Conservation (phyloP, 1,140 invertebrate genomes). For the Seison nebaliae region DNA sequence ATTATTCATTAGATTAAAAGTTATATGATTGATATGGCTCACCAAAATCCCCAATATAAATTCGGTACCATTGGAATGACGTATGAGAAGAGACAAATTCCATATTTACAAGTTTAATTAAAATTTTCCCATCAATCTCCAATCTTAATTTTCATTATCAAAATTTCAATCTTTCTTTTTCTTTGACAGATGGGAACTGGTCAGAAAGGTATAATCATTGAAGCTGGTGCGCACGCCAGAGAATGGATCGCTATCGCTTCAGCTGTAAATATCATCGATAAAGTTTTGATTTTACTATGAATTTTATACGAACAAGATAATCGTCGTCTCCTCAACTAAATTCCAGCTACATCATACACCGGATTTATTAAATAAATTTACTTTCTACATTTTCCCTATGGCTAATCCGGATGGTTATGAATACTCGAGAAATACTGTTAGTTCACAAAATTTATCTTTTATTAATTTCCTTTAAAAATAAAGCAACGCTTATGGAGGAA, state of each 20-base stretch:
- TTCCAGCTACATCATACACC: not conserved
- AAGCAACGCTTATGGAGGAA: slow-evolving; percentile 15
- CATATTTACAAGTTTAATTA: too few species aligned
- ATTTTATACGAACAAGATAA: slow-evolving; percentile 19
- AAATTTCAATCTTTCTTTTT: too few species aligned
- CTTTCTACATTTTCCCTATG: slow-evolving; percentile 7
- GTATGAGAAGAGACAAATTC: too few species aligned
- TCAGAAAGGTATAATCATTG: too few species aligned
- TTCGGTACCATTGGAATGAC: too few species aligned
- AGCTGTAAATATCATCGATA: slow-evolving; percentile 5
- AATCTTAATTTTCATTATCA: too few species aligned
- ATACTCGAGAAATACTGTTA: slow-evolving; percentile 4
- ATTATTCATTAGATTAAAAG: too few species aligned
- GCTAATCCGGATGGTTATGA: slow-evolving; percentile 12
- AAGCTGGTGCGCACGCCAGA: too few species aligned
- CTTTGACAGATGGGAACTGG: too few species aligned
- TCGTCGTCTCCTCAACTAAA: not conserved
- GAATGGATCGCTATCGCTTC: slow-evolving; percentile 24
- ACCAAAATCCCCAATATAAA: too few species aligned
- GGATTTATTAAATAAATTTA: slow-evolving; percentile 6
- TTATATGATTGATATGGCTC: too few species aligned
- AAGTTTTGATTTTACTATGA: slow-evolving; percentile 10
- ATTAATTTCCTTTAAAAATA: slow-evolving; percentile 1
- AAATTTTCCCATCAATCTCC: too few species aligned
- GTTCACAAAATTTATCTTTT: not conserved